Evolutionary conservation across 2,113 vertebrate genomes (phyloP), one percentile per base, ranked within the genome.

Genomic region (Phoenicopterus ruber): DNA sequence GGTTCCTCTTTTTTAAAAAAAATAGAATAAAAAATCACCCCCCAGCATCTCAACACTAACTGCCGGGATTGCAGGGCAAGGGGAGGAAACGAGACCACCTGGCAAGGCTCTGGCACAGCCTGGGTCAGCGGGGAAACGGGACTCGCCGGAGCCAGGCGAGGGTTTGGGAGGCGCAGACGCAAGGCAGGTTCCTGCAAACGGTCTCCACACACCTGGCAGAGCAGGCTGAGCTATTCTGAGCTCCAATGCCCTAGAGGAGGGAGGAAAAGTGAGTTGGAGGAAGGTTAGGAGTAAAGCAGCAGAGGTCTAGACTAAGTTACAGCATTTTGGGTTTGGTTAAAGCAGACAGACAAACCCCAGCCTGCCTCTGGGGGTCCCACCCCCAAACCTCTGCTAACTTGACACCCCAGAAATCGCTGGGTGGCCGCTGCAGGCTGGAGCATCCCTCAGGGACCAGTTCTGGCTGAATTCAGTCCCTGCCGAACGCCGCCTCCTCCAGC

Each of bases 61-160:
- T 44, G 63, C 58, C 1, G 1, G 55, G 69, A 52, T 3, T 50
- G 15, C 63, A 80, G 47, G 0, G 7, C 2, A 1, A 58, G 55
- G 76, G 11, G 32, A 79, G 46, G 66, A 76, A 93, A 61, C 0
- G 0, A 87, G 82, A 61, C 52, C 87, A 70, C 47, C n/a, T 38
- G 81, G 77, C 49, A n/a, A 25, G 31, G 79, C 54, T 72, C 42
- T 11, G 7, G 81, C 76, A 36, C 5, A 7, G 67, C 8, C 42
- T 5, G 1, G 18, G 46, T 26, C 80, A 61, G 61, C 2, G 1
- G 21, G 61, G 5, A 34, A 59, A 25, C 19, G 11, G 62, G 44
- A 50, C 70, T 49, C 6, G 11, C 52, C 0, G 0, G 44, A 82
- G 85, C 40, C 1, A 0, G 36, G 42, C 0, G 1, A 81, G 32